Base-by-base conservation (phyloP, 2,797 vertebrate genomes). In the Phrynocephalus vlangalii region DNA sequence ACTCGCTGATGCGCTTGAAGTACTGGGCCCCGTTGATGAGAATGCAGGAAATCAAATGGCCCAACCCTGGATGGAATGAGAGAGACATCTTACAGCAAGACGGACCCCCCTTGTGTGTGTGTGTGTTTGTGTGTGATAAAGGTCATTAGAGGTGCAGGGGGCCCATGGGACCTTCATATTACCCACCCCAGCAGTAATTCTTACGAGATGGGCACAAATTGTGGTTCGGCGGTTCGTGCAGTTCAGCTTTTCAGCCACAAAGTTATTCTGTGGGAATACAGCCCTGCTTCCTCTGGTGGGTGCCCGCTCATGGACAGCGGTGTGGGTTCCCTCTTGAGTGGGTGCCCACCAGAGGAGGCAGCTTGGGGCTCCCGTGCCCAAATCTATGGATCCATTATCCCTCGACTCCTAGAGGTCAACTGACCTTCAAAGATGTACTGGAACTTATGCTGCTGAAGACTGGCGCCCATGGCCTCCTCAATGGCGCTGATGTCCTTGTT, bases 361-460 rank as follows among this genome's bases (percentile, higher is more conserved):
- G 38, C 38, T 44, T 44, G 38, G 38, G 5, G 38, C 38, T 44
- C 4, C 24, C 44, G 2, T 30, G 30, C 85, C 50, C 13, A 6
- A 0, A 24, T 67, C 15, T 28, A 44, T 18, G 7, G 15, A 30
- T 2, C n/a, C 4, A 1, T 7, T 9, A 24, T 0, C 26, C 26
- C 30, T 9, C 26, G 28, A 26, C 18, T 33, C 2, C 9, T 50
- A 60, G 79, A 20, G 8, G 20, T n/a, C 0, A 44, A 9, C 95
- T 84, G 91, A 99, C 99, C 99, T 98, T 99, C 99, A 33, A 99
- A 99, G 92, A 99, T 99, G 89, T 99, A 99, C 95, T 99, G 99
- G 97, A 99, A 99, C 96, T 99, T 99, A 96, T 99, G 98, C 94
- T 98, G 99, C 96, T 99, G 99, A 48, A 99, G 97, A 83, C 97